These are phyloP conservation scores for Prochilodus magdalenae DNA, from an alignment of 2,113 vertebrate species.

Conservation along the genomic window DNA sequence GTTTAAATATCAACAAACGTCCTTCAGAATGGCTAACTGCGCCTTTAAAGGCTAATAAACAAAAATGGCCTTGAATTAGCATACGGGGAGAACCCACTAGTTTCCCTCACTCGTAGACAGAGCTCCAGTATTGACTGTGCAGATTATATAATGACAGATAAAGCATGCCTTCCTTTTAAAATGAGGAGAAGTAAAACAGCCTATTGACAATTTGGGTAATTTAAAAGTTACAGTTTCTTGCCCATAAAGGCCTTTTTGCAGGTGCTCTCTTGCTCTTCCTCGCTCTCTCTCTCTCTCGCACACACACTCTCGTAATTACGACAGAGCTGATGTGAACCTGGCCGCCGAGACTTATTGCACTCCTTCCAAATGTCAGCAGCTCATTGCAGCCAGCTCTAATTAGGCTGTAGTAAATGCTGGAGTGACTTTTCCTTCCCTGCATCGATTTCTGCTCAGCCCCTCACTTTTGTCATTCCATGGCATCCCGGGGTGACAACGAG, in stretches of 20 bases:
- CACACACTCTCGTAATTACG: slow-evolving; percentile 47
- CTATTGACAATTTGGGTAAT: slow-evolving; percentile 8
- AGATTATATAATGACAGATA: slow-evolving; percentile 36
- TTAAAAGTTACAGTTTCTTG: neutral
- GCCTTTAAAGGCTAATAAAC: slow-evolving; percentile 22
- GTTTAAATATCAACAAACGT: too few relatives aligned
- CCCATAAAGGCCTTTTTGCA: neutral
- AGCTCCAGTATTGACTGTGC: neutral
- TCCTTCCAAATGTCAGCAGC: slow-evolving; percentile 56
- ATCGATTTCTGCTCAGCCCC: slow-evolving; percentile 47
- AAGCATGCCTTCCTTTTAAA: slow-evolving; percentile 20
- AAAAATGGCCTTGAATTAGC: neutral
- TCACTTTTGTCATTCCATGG: slow-evolving; percentile 46
- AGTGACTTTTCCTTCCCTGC: slow-evolving; percentile 18
- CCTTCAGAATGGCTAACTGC: slow-evolving; percentile 10
- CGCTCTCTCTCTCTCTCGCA: slow-evolving; percentile 26
- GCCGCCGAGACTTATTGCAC: slow-evolving; percentile 52
- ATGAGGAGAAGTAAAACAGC: neutral
- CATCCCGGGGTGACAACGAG: slow-evolving; percentile 19
- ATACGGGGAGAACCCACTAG: neutral
- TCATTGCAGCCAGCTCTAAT: slow-evolving; percentile 54
- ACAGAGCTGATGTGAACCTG: slow-evolving; percentile 48
- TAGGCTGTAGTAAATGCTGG: slow-evolving; percentile 50
- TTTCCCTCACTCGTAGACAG: slow-evolving; percentile 11
- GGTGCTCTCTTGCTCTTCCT: slow-evolving; percentile 20